phyloP scores from a whole-genome alignment of 2,113 vertebrate genomes.

The Spheniscus mendiculus region DNA sequence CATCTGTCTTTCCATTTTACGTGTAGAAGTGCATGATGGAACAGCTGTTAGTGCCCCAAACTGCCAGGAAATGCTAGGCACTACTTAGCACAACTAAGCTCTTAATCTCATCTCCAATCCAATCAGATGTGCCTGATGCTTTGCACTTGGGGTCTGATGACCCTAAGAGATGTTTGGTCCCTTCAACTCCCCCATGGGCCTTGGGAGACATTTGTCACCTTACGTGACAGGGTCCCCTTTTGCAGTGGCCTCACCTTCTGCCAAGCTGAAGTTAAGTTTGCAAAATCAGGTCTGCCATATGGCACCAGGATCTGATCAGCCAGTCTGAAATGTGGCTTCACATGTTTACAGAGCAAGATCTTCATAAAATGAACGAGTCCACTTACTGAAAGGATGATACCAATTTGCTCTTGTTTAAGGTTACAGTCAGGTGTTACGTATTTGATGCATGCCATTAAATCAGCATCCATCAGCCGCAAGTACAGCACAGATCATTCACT shows the following conservation, averaged over 20 bases:
- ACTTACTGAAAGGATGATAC: background rate
- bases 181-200: background rate
- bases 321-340: background rate
- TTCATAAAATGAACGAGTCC: background rate
- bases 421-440: background rate
- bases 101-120: background rate
- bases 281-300: background rate
- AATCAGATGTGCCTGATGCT: background rate
- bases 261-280: background rate
- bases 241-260: background rate
- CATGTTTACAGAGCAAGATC: background rate
- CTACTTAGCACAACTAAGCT: background rate
- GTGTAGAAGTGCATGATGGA: background rate
- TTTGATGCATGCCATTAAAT: background rate
- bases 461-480: background rate
- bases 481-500: background rate
- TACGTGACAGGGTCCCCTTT: background rate
- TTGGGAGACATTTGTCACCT: background rate
- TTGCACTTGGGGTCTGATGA: background rate
- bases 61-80: background rate
- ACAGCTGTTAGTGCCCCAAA: background rate
- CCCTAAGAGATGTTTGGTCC: background rate
- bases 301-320: background rate
- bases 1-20: background rate
- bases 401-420: background rate